Conservation (phyloP, 1,140 invertebrate species). For the Pteromalus puparum region DNA sequence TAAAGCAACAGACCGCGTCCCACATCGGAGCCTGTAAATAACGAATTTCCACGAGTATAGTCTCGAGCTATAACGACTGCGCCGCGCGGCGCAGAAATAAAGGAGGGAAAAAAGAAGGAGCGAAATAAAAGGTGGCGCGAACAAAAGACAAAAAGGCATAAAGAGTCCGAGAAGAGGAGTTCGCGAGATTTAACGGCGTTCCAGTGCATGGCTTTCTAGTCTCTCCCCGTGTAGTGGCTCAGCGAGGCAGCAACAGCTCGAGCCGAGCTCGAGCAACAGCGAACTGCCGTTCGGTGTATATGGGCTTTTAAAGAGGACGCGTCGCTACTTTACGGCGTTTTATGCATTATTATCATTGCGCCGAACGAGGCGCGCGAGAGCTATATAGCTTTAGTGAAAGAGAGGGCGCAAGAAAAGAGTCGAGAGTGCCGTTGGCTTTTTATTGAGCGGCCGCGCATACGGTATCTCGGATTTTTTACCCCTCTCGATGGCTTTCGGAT, state of each 20-base stretch:
- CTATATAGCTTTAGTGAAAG: background rate
- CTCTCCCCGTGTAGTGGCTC: background rate
- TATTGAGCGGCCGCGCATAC: background rate
- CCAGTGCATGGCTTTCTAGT: constrained; percentile 12
- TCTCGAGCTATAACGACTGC: background rate
- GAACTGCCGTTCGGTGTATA: background rate
- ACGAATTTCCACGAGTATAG: background rate
- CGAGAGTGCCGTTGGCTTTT: constrained; percentile 8
- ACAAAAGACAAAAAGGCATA: background rate
- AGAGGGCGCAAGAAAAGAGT: background rate
- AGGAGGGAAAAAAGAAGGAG: background rate
- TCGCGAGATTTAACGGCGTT: constrained; percentile 9
- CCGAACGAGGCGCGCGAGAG: background rate
- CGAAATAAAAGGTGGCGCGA: background rate
- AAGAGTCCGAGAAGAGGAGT: background rate
- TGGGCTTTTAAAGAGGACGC: constrained; percentile 6
- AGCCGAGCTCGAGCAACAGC: too few species aligned
- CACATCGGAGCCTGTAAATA: too few species aligned
- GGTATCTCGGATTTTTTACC: background rate
- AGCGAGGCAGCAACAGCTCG: too few species aligned
- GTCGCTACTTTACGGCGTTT: background rate
- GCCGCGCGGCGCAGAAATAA: background rate
- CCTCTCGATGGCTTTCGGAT: background rate
- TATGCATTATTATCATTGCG: constrained; percentile 6
- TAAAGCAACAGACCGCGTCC: too few species aligned